Base-by-base conservation (phyloP, 1,140 invertebrate genomes). In the Aphis craccivora region DNA sequence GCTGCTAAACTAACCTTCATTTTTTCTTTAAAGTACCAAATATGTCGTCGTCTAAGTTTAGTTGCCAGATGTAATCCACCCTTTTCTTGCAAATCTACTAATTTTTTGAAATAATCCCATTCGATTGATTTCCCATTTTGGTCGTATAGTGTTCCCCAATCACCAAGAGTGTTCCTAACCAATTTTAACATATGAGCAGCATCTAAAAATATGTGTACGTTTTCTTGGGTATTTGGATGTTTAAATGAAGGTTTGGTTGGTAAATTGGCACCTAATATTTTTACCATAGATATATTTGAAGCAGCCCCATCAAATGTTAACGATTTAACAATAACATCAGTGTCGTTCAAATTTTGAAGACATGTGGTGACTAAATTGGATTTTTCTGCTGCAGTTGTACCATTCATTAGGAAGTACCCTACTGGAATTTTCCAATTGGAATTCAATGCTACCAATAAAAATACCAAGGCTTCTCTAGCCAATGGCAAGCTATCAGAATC, bases 1-100 rank as follows among this genome's bases (percentile, higher is more conserved):
- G 94, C 94, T 14, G 95, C 95, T 51, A 95, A 81, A 92, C 94
- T 94, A 22, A 95, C 95, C 7, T 45, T 45, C 43, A 45, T 45
- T 45, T 45, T 45, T 45, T 45, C 6, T 45, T 45, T 45, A 45
- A 91, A 94, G 94, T 94, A 95, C 94, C 93, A 94, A 23, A 95
- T 84, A 93, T 95, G 95, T 35, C 93, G 45, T 83, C 86, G 48
- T 20, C 76, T 92, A 51, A 95, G 55, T 94, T 95, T 95, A 43
- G 94, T 95, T 22, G 92, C 94, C 40, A 94, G 53, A 92, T 94
- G 43, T 20, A 95, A 83, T 30, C 93, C 94, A 9, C 30, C 76
- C 37, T 8, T 51, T 45, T 93, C 76, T 48, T 93, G 92, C 45
- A 93, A 35, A 9, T 88, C n/a, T 35, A 51, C 43, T 20, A 93